Evolutionary conservation across 2,888 invertebrate species (phyloP).

Genomic region (Rutpela maculata): DNA sequence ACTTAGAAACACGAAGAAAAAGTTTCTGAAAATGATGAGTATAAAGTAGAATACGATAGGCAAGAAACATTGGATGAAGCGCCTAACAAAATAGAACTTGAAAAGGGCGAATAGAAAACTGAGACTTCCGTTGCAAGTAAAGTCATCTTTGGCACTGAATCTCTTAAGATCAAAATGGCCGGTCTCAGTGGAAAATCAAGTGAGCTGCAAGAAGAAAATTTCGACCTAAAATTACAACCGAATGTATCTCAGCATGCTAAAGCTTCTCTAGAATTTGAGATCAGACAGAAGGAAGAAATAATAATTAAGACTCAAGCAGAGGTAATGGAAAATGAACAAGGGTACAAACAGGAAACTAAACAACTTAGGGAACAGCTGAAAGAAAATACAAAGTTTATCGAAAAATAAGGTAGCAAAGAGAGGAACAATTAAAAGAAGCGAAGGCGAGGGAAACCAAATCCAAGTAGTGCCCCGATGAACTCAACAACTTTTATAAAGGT

Average conservation of each 20-base stretch:
- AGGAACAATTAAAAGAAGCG: conserved; percentile 63
- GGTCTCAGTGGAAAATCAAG: conserved; percentile 62
- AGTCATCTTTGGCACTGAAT: not conserved
- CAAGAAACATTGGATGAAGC: not conserved
- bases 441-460: conserved; percentile 60
- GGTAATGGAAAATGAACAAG: conserved; percentile 66
- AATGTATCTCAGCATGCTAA: conserved; percentile 69
- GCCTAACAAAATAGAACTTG: not conserved
- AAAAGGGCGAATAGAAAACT: not conserved
- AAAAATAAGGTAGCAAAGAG: conserved; percentile 70
- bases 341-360: conserved; percentile 65
- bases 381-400: conserved; percentile 72
- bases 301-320: no score
- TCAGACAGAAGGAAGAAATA: conserved; percentile 70
- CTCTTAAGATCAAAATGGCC: conserved; percentile 54
- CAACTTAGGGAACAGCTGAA: conserved; percentile 70
- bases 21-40: not conserved
- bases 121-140: not conserved
- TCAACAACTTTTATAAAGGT: conserved; percentile 32
- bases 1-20: not conserved
- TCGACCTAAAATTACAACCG: conserved; percentile 66
- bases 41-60: conserved; percentile 1
- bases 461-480: conserved; percentile 48
- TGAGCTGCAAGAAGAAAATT: conserved; percentile 63
- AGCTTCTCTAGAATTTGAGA: conserved; percentile 67